phyloP scores from a whole-genome alignment of 2,113 vertebrate genomes.

The Tringa solitaria region DNA sequence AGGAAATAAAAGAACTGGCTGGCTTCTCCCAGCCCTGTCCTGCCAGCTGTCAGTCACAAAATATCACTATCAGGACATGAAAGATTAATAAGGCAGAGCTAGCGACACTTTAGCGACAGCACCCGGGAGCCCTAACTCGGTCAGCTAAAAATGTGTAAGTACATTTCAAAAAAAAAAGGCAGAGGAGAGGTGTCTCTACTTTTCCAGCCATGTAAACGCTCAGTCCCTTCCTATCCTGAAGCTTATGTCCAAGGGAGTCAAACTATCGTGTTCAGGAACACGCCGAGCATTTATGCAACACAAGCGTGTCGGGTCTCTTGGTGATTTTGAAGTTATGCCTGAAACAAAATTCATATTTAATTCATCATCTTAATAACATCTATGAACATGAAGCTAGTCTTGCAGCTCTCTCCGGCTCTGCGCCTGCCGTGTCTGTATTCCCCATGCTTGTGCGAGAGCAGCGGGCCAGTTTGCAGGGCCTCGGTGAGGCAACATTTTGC shows the following conservation, averaged over 20 bases:
- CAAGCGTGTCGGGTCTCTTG: background rate
- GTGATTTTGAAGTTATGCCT: background rate
- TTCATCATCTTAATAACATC: background rate
- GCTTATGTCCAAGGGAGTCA: background rate
- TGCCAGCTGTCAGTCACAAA: background rate
- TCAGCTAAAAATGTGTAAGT: background rate
- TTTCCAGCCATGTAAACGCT: background rate
- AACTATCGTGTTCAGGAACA: background rate
- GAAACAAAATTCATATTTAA: slow-evolving; percentile 40
- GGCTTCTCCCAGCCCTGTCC: background rate
- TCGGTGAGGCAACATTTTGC: accelerated
- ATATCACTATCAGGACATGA: background rate
- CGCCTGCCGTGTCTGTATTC: accelerated
- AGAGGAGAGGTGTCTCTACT: background rate
- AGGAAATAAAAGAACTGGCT: background rate
- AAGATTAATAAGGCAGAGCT: background rate
- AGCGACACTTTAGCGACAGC: background rate
- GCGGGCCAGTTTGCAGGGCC: background rate
- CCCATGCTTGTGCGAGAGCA: accelerated
- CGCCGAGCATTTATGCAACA: background rate
- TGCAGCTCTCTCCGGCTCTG: background rate
- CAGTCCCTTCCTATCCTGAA: background rate
- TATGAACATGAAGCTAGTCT: accelerated
- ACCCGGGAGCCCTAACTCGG: background rate
- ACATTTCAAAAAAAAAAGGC: background rate